phyloP scores from a whole-genome alignment of 1,140 invertebrate genomes.

The Coenobita brevimanus region DNA sequence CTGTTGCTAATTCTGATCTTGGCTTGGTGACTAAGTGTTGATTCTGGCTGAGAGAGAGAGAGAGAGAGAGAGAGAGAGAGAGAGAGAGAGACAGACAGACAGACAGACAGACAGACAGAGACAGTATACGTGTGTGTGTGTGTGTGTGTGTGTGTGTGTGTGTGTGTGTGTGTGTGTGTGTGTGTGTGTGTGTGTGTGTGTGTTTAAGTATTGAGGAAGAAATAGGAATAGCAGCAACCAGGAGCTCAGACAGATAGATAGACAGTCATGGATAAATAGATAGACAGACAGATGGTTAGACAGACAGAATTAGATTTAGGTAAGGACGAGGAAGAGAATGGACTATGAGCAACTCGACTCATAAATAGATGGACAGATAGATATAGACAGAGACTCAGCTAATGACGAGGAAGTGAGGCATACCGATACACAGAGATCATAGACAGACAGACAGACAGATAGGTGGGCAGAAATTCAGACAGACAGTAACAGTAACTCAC shows the following conservation, averaged over 20 bases:
- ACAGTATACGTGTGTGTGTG: not conserved
- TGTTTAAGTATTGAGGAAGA: no score
- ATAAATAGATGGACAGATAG: not conserved
- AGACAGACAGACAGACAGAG: no score
- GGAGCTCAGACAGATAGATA: not conserved
- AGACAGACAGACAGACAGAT: not conserved
- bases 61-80: no score
- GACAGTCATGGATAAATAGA: no score
- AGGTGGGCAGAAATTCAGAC: not conserved
- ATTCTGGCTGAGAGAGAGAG: no score
- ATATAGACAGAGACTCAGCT: no score
- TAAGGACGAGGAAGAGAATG: not conserved
- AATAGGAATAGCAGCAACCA: not conserved
- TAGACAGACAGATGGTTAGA: not conserved
- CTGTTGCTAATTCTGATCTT: no score
- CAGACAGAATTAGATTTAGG: not conserved
- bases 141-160: conserved; percentile 1
- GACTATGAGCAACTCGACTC: no score
- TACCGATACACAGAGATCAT: no score
- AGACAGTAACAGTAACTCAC: not conserved
- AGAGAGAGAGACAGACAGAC: no score
- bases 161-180: conserved; percentile 1
- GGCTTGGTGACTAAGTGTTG: no score
- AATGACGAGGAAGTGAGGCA: not conserved
- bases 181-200: not conserved